Percentiles rank a stretch among this genome's conserved stretches.
phyloP scores from a whole-genome alignment of 2,113 vertebrate genomes.

The Saccopteryx bilineata region DNA sequence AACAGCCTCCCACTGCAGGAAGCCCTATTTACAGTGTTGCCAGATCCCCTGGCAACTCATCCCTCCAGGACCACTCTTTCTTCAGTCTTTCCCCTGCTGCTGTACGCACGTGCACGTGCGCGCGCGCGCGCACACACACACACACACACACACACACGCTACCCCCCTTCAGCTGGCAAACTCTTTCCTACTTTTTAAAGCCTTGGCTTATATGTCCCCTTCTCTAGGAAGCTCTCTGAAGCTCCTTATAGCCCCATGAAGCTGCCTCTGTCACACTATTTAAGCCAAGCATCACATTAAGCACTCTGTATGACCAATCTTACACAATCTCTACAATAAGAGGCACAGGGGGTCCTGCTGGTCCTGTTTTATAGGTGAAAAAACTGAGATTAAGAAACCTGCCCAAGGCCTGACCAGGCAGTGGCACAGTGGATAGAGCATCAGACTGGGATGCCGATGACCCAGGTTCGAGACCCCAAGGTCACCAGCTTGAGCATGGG shows the following conservation, averaged over 20 bases:
- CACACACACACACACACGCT: too few species aligned
- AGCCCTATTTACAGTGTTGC: not conserved
- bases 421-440: too few species aligned
- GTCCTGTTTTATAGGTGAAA: not conserved
- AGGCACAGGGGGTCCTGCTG: not conserved
- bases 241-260: not conserved
- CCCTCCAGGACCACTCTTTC: not conserved
- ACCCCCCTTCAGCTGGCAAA: not conserved
- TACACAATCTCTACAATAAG: not conserved
- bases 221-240: conserved; percentile 35
- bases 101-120: too few species aligned
- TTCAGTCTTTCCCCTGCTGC: not conserved
- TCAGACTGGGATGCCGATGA: too few species aligned
- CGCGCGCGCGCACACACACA: too few species aligned
- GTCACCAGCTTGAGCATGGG: too few species aligned
- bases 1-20: not conserved
- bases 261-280: not conserved
- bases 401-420: not conserved
- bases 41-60: not conserved
- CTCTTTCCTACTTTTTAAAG: not conserved
- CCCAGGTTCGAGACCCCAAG: too few species aligned
- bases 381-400: not conserved
- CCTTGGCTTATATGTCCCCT: not conserved
- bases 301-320: not conserved
- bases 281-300: not conserved